A percentile compares a stretch with the other conserved stretches of the same genome.
Evolutionary conservation across 2,888 invertebrate species (phyloP).

Genomic region (Eupithecia dodoneata): DNA sequence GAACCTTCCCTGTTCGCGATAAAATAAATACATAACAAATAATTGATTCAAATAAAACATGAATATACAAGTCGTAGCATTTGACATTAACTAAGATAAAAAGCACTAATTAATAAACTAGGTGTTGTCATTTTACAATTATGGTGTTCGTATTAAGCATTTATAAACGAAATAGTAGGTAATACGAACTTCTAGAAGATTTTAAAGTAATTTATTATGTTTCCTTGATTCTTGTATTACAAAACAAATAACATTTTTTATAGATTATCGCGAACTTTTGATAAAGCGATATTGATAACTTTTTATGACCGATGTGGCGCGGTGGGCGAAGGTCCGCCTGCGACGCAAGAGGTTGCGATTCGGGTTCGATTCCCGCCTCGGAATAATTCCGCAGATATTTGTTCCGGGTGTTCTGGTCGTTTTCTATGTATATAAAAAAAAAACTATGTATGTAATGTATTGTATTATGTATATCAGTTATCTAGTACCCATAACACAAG

Average conservation of each 20-base stretch:
- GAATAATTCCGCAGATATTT: too few species aligned
- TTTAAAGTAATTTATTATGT: neutral
- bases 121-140: neutral
- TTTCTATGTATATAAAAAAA: too few species aligned
- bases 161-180: neutral
- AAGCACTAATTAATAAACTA: neutral
- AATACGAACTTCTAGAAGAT: neutral
- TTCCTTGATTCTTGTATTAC: neutral
- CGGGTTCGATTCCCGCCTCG: too few species aligned
- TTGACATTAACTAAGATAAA: too few species aligned
- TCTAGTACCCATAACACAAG: too few species aligned
- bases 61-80: too few species aligned
- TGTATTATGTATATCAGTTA: too few species aligned
- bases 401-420: too few species aligned
- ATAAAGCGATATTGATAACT: constrained; percentile 18
- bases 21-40: neutral
- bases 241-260: constrained; percentile 15
- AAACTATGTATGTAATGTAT: too few species aligned
- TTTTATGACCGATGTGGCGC: neutral
- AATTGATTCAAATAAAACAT: neutral
- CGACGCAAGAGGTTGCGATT: too few species aligned
- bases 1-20: neutral
- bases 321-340: too few species aligned
- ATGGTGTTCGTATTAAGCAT: neutral
- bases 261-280: neutral